phyloP scores from a whole-genome alignment of 30 jellyfish, hydroid and myxozoan species.

The Rhopilema esculentum region DNA sequence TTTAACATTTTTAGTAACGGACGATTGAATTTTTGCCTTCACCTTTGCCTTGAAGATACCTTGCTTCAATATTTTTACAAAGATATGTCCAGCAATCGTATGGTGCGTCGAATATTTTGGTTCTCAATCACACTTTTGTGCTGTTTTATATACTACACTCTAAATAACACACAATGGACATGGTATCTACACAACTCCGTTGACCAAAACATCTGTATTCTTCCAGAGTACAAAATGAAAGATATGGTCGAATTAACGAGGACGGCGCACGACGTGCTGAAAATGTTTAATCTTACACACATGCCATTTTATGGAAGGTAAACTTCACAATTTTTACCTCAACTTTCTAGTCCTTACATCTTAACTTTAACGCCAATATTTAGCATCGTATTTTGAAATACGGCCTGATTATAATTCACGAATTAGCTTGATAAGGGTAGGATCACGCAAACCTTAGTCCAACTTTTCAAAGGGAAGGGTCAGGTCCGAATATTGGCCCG shows the following conservation, averaged over 20 bases:
- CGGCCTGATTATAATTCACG: too few relatives aligned
- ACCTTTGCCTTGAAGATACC: too few relatives aligned
- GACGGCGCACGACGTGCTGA: constrained; percentile 29
- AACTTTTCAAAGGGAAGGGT: too few relatives aligned
- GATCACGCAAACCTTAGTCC: too few relatives aligned
- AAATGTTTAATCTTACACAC: constrained; percentile 32
- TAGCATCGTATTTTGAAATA: too few relatives aligned
- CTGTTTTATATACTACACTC: constrained; percentile 32
- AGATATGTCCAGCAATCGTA: neutral
- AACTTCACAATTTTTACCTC: neutral
- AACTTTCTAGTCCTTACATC: neutral
- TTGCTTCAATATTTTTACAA: neutral
- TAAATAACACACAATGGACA: constrained; percentile 54
- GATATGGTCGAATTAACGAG: constrained; percentile 40
- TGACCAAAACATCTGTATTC: constrained; percentile 7
- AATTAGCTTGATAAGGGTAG: too few relatives aligned
- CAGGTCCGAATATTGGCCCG: too few relatives aligned
- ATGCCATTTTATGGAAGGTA: constrained; percentile 67
- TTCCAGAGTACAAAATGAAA: constrained; percentile 34
- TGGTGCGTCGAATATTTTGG: neutral
- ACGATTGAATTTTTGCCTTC: neutral
- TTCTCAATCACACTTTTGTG: constrained; percentile 10
- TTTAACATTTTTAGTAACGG: neutral
- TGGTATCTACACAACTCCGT: constrained; percentile 43
- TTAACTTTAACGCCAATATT: too few relatives aligned